Percentiles rank a stretch among this genome's conserved stretches.
Evolutionary conservation across 2,797 vertebrate genomes (phyloP).

Genomic region (Peromyscus eremicus): DNA sequence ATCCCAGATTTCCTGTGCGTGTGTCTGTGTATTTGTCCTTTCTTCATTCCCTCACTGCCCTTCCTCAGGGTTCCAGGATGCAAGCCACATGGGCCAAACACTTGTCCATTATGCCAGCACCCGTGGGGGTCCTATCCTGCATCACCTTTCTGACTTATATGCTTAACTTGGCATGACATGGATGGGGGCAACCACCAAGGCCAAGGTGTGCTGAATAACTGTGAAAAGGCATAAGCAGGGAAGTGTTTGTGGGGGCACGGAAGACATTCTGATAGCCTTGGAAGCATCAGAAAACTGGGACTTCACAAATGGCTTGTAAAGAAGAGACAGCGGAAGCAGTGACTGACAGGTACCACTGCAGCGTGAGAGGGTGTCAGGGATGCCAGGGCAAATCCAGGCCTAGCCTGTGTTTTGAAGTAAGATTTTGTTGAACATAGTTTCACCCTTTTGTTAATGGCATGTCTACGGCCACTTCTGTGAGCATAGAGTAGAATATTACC

Average conservation of each 20-base stretch:
- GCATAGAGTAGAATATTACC: not conserved
- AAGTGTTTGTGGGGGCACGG: not conserved
- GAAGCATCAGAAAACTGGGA: not conserved
- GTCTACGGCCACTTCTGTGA: not conserved
- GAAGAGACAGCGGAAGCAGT: not conserved
- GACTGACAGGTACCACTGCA: not conserved
- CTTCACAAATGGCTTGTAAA: not conserved
- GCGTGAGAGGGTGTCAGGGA: not conserved
- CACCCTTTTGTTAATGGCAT: not conserved
- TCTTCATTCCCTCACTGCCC: not conserved
- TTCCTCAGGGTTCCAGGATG: not conserved
- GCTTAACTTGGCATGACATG: not conserved
- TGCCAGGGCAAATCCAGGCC: not conserved
- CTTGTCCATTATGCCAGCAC: slow-evolving; percentile 10
- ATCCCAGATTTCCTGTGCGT: not conserved
- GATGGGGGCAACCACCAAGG: not conserved
- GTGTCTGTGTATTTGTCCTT: not conserved
- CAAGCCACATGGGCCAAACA: not conserved
- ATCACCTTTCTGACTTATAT: not conserved
- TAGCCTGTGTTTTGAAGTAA: slow-evolving; percentile 51
- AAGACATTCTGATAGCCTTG: not conserved
- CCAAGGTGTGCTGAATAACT: not conserved
- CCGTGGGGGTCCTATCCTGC: not conserved
- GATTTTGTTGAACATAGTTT: not conserved
- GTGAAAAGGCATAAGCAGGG: not conserved